Evolutionary conservation across 1,140 invertebrate genomes (phyloP).

Genomic region (Drosophila eugracilis): DNA sequence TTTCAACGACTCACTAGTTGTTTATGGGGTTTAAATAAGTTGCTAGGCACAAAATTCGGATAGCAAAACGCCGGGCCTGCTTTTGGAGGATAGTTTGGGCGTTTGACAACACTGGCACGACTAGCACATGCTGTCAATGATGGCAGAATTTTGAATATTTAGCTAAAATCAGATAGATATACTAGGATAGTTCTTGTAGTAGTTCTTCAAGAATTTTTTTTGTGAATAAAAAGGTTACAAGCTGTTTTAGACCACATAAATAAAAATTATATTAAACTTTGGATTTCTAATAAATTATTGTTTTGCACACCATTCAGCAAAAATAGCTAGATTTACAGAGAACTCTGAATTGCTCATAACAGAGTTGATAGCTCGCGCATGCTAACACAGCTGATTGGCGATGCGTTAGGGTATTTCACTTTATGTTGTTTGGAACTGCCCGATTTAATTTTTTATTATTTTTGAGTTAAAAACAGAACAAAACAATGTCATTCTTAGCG

Average conservation of each 20-base stretch:
- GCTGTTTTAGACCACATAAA: too few relatives aligned
- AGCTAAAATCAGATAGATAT: not conserved
- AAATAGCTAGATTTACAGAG: not conserved
- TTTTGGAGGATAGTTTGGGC: slow-evolving; percentile 1
- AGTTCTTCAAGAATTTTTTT: too few relatives aligned
- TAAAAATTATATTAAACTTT: too few relatives aligned
- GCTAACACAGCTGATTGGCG: slow-evolving; percentile 8
- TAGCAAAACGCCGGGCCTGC: slow-evolving; percentile 33
- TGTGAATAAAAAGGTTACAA: too few relatives aligned
- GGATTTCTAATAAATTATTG: too few relatives aligned
- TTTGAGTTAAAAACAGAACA: slow-evolving; percentile 10
- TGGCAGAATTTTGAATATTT: not conserved
- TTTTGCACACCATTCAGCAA: too few relatives aligned
- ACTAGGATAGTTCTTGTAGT: too few relatives aligned
- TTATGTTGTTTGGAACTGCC: not conserved
- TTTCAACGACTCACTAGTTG: slow-evolving; percentile 10
- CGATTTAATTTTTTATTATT: slow-evolving; percentile 22
- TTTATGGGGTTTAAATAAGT: slow-evolving; percentile 37
- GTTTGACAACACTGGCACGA: not conserved
- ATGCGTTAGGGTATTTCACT: slow-evolving; percentile 2
- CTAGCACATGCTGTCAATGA: slow-evolving; percentile 17
- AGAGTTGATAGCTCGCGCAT: not conserved
- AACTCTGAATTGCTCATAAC: not conserved
- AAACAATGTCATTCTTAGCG: slow-evolving; percentile 57
- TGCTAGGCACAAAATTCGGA: slow-evolving; percentile 25